Evolutionary conservation across 2,113 vertebrate species (phyloP).

Genomic region (Phycodurus eques): DNA sequence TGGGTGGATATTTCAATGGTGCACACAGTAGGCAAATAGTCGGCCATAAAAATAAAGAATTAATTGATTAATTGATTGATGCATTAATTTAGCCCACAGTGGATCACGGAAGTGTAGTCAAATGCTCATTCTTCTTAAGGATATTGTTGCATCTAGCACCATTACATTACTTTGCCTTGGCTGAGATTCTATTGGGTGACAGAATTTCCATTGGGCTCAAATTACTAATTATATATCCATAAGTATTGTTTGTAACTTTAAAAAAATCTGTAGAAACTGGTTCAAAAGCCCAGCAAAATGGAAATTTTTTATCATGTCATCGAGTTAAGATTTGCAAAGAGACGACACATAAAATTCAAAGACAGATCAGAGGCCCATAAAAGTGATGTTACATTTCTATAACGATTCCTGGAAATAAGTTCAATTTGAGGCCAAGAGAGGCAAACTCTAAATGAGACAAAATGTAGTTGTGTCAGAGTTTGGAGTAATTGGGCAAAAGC

Average conservation of each 20-base stretch:
- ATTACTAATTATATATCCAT: not conserved
- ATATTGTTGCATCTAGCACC: not conserved
- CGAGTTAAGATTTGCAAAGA: not conserved
- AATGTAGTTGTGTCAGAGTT: not conserved
- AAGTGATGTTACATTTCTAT: not conserved
- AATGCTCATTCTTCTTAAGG: not conserved
- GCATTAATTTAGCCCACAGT: not conserved
- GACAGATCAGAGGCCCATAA: not conserved
- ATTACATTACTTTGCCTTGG: not conserved
- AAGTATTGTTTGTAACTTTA: not conserved
- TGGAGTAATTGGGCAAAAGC: not conserved
- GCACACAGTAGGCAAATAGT: too few relatives aligned
- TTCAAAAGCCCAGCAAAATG: not conserved
- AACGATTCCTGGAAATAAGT: conserved; percentile 3
- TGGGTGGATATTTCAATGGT: too few relatives aligned
- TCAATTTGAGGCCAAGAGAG: not conserved
- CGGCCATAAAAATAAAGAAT: too few relatives aligned
- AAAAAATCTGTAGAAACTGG: not conserved
- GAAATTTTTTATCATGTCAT: not conserved
- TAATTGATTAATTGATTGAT: not conserved
- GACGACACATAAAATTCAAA: not conserved
- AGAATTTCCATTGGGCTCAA: not conserved
- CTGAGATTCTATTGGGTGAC: not conserved
- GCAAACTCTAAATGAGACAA: not conserved
- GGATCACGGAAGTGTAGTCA: not conserved